Evolutionary conservation across 2,888 invertebrate species (phyloP).

Genomic region (Oscheius sp.): DNA sequence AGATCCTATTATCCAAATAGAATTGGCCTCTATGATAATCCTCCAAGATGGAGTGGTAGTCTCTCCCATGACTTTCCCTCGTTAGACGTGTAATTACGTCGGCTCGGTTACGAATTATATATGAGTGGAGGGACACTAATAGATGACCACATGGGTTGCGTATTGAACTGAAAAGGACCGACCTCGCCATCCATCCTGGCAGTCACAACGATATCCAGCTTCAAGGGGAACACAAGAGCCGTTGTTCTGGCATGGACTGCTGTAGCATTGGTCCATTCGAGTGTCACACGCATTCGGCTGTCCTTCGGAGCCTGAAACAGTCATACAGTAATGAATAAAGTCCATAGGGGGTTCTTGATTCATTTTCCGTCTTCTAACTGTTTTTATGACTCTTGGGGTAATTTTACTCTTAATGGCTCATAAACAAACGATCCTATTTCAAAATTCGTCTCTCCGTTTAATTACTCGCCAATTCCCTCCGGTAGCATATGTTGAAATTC

Average conservation of each 20-base stretch:
- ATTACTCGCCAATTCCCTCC: too few relatives aligned
- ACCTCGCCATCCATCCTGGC: slow-evolving; percentile 61
- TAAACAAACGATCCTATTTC: too few relatives aligned
- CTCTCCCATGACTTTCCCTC: background rate
- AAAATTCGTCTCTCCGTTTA: too few relatives aligned
- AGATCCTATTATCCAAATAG: background rate
- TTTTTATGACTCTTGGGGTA: too few relatives aligned
- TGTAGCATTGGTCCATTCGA: slow-evolving; percentile 63
- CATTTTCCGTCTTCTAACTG: too few relatives aligned
- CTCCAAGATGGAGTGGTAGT: background rate
- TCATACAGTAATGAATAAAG: too few relatives aligned
- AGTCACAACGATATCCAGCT: slow-evolving; percentile 62
- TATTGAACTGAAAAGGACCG: slow-evolving; percentile 17
- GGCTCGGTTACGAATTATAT: slow-evolving; percentile 20
- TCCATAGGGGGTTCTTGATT: too few relatives aligned
- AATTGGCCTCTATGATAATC: background rate
- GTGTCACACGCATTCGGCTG: slow-evolving; percentile 60
- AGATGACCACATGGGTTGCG: slow-evolving; percentile 28
- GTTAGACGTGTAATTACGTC: slow-evolving; percentile 10
- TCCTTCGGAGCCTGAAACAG: slow-evolving; percentile 52
- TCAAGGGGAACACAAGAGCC: slow-evolving; percentile 64
- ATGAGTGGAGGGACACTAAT: slow-evolving; percentile 20
- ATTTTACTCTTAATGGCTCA: too few relatives aligned
- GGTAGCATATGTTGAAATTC: slow-evolving; percentile 6
- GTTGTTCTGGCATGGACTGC: slow-evolving; percentile 61